Evolutionary conservation across 2,797 vertebrate genomes (phyloP).

Genomic region (Myotis daubentonii): DNA sequence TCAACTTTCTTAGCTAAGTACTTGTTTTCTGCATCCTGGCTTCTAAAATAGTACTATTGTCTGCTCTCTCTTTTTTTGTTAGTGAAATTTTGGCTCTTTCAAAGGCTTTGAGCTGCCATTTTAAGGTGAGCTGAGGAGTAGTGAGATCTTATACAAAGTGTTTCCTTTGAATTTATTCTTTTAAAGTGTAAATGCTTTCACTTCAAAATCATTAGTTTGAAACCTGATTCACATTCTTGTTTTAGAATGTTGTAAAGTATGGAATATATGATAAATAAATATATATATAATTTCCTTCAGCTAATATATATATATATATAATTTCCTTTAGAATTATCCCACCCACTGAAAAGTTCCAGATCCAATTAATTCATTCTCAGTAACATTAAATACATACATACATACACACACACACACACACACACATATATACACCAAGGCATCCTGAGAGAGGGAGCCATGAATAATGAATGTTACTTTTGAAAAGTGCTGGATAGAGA

Average conservation of each 20-base stretch:
- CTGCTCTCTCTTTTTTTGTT: background rate
- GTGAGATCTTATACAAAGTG: background rate
- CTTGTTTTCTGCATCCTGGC: background rate
- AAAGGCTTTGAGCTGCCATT: background rate
- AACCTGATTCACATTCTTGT: background rate
- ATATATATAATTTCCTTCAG: background rate
- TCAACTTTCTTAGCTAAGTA: background rate
- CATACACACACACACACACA: background rate
- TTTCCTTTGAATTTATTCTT: conserved; percentile 26
- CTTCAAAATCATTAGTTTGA: conserved; percentile 47
- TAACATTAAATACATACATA: background rate
- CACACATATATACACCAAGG: background rate
- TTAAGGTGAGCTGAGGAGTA: background rate
- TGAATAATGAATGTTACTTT: background rate
- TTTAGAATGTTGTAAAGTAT: conserved; percentile 52
- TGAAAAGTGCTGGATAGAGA: conserved; percentile 69
- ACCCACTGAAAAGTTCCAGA: background rate
- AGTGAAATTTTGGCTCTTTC: background rate
- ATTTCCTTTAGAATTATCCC: background rate
- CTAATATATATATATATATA: no score
- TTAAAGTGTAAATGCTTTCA: background rate
- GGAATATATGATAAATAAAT: conserved; percentile 18
- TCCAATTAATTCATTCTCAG: background rate
- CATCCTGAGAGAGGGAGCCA: background rate
- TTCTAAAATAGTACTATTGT: conserved; percentile 5